phyloP scores from a whole-genome alignment of 30 jellyfish, hydroid and myxozoan genomes.

The Chironex yamaguchii region DNA sequence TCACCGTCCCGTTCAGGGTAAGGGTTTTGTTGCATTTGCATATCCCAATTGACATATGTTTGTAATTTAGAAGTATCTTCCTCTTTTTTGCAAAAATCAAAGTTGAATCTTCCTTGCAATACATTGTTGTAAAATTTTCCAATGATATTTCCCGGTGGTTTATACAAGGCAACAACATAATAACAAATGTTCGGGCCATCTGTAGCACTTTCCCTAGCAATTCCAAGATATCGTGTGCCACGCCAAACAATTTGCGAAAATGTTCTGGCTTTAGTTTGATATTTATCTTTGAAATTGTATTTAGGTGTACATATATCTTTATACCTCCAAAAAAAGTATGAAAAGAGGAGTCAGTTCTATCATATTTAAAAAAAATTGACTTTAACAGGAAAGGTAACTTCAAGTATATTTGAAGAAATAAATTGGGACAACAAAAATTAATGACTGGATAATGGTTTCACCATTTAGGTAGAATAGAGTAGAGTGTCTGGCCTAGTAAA shows the following conservation, averaged over 20 bases:
- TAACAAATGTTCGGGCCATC: neutral
- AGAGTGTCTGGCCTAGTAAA: no score
- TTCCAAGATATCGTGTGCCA: neutral
- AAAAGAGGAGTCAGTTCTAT: no score
- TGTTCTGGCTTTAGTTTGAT: neutral
- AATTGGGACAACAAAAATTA: no score
- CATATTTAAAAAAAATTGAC: no score
- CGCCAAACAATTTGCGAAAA: neutral
- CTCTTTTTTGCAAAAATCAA: neutral
- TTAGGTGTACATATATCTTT: neutral
- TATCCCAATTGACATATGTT: neutral
- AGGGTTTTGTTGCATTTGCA: neutral
- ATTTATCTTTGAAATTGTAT: no score
- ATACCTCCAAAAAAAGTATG: neutral
- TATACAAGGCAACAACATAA: neutral
- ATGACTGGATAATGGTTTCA: no score
- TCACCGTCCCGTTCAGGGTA: no score
- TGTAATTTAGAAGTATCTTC: neutral
- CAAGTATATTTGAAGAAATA: no score
- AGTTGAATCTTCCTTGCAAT: neutral
- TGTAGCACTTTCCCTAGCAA: neutral
- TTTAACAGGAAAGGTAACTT: no score
- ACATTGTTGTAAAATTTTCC: neutral
- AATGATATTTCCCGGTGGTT: neutral
- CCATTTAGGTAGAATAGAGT: no score